phyloP scores from a whole-genome alignment of 2,888 invertebrate genomes.

The Galerucella nymphaeae region DNA sequence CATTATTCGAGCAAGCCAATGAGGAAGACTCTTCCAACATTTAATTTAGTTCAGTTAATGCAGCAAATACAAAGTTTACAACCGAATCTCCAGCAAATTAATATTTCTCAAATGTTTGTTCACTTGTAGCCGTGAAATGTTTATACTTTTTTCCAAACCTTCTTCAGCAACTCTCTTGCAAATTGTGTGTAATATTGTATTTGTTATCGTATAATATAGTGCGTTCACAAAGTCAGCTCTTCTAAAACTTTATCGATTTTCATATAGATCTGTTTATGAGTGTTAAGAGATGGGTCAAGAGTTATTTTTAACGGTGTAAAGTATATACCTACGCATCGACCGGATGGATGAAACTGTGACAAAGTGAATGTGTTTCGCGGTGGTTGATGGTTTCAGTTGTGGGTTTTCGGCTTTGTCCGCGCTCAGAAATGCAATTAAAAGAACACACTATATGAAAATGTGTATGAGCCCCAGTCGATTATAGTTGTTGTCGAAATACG shows the following conservation, averaged over 20 bases:
- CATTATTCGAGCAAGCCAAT: conserved; percentile 18
- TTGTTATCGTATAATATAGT: too few species aligned
- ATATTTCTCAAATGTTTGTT: neutral
- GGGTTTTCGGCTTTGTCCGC: conserved; percentile 28
- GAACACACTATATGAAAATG: conserved; percentile 38
- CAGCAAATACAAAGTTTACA: too few species aligned
- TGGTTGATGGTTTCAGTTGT: conserved; percentile 19
- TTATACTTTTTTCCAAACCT: neutral
- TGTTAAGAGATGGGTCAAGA: neutral
- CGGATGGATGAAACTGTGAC: neutral
- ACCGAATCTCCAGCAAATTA: too few species aligned
- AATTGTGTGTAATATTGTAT: neutral
- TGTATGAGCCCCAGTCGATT: conserved; percentile 36
- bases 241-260: too few species aligned
- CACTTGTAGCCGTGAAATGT: neutral
- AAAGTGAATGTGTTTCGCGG: conserved; percentile 12
- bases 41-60: too few species aligned
- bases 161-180: neutral
- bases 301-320: neutral
- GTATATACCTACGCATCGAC: conserved; percentile 12
- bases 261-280: too few species aligned
- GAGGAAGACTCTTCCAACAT: neutral
- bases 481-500: conserved; percentile 40
- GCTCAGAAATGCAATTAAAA: conserved; percentile 36
- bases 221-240: too few species aligned